phyloP scores from a whole-genome alignment of 2,888 invertebrate species.

The Monochamus alternatus region DNA sequence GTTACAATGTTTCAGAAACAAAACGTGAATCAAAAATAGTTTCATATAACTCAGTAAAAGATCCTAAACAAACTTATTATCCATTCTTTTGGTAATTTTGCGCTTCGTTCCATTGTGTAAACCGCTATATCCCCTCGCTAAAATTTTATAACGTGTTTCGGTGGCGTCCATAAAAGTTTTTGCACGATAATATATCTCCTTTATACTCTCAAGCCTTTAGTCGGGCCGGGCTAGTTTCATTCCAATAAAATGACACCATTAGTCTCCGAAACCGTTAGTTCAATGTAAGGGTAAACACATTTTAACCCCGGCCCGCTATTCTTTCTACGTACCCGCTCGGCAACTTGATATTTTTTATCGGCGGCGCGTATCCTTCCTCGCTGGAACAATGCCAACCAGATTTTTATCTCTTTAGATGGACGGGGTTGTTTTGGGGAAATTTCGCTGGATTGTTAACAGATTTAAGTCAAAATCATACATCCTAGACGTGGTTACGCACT shows the following conservation, averaged over 20 bases:
- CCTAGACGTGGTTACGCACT: no score
- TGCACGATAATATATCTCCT: slow-evolving; percentile 46
- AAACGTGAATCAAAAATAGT: no score
- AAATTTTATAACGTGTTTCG: slow-evolving; percentile 46
- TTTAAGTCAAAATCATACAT: not conserved
- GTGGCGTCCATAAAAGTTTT: slow-evolving; percentile 47
- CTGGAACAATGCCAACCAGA: slow-evolving; percentile 62
- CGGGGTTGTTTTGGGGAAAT: slow-evolving; percentile 32
- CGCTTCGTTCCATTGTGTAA: not conserved
- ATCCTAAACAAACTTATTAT: not conserved
- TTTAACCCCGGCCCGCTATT: slow-evolving; percentile 55
- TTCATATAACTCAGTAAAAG: no score
- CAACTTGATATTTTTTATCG: slow-evolving; percentile 58
- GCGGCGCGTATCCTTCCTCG: slow-evolving; percentile 53
- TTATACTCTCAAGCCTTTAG: slow-evolving; percentile 43
- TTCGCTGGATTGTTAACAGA: not conserved
- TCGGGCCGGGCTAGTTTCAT: slow-evolving; percentile 36
- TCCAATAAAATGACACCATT: slow-evolving; percentile 55
- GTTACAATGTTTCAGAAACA: no score
- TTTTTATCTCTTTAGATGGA: slow-evolving; percentile 56
- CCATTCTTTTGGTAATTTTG: not conserved
- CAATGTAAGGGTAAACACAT: slow-evolving; percentile 58
- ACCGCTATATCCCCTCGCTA: not conserved
- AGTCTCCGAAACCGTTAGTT: slow-evolving; percentile 55
- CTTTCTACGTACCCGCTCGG: slow-evolving; percentile 51